Percentiles rank a stretch among this genome's conserved stretches.
phyloP scores from a whole-genome alignment of 2,113 vertebrate species.

The Zapornia atra region DNA sequence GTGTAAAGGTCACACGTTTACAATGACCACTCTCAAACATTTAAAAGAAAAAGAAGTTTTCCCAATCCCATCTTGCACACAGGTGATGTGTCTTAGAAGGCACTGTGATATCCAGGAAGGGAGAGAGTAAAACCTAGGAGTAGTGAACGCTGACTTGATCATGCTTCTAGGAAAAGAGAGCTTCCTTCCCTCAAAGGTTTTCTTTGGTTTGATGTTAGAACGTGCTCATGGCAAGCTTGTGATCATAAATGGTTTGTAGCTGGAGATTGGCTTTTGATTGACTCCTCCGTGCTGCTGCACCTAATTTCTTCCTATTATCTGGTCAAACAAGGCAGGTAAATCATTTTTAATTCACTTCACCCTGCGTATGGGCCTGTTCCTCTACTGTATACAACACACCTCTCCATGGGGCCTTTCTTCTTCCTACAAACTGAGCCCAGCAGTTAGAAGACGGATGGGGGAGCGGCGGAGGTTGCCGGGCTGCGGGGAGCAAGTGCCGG shows the following conservation, averaged over 20 bases:
- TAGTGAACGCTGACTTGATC: too few species aligned
- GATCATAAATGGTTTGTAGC: neutral
- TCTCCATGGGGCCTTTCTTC: neutral
- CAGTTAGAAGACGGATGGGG: neutral
- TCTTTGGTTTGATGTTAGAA: neutral
- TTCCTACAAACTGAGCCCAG: neutral
- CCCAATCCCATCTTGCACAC: too few species aligned
- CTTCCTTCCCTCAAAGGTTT: too few species aligned
- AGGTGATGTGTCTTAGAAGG: too few species aligned
- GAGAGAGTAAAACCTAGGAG: too few species aligned
- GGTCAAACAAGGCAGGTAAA: neutral
- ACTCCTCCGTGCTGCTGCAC: neutral
- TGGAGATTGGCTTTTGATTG: neutral
- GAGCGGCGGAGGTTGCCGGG: neutral
- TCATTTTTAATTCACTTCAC: neutral
- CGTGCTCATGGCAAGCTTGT: neutral
- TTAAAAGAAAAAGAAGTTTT: too few species aligned
- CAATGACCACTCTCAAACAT: neutral
- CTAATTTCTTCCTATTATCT: neutral
- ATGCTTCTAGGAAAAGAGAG: too few species aligned
- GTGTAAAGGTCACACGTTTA: neutral
- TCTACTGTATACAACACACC: rapidly evolving
- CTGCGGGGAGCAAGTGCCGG: rapidly evolving
- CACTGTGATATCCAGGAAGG: too few species aligned
- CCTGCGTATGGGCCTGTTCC: neutral